Evolutionary conservation across 2,888 invertebrate genomes (phyloP), one percentile per base, ranked within the genome.

Genomic region (Nycteola revayana): DNA sequence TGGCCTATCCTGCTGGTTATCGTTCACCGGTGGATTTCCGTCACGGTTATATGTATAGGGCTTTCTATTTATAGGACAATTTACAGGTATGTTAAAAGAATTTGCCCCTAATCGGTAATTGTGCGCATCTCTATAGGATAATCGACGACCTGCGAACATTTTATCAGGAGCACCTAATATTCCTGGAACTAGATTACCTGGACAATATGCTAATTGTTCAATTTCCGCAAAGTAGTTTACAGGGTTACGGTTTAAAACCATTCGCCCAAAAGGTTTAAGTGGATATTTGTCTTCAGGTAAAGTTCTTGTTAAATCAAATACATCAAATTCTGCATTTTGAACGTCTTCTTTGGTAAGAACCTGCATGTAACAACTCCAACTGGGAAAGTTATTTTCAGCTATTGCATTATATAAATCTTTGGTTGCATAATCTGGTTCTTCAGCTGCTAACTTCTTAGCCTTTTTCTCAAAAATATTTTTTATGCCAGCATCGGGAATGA

Each of bases 131-230:
- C 93, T 91, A 68, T 99, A 96, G 0, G 95, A 90, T 68, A 96
- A 94, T 0, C 96, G 88, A 40, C 96, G 92, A 4, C 94, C 95
- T 75, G 94, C 92, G 35, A 97, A 91, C 92, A 98, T 93, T 78
- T 95, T 96, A 71, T 98, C 98, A 0, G 96, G 96, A 17, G 95
- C 95, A 4, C 97, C 91, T 56, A 96, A 95, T 50, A 98, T 95
- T 26, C 98, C 98, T 2, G 97, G 96, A 7, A 96, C 92, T 87
- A 97, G 78, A 75, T 97, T 94, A 4, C 95, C 93, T 0, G 97
- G 97, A 65, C 92, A 93, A 72, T 94, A 97, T 0, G 97, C 97
- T 28, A 95, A 77, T 77, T 97, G 97, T 75, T 98, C 98, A 21
- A 97, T 94, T 79, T 98, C 97, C 8, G 95, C 92, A 68, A 97